Conservation (phyloP, 2,113 vertebrate species). For the Hepsetus odoe region DNA sequence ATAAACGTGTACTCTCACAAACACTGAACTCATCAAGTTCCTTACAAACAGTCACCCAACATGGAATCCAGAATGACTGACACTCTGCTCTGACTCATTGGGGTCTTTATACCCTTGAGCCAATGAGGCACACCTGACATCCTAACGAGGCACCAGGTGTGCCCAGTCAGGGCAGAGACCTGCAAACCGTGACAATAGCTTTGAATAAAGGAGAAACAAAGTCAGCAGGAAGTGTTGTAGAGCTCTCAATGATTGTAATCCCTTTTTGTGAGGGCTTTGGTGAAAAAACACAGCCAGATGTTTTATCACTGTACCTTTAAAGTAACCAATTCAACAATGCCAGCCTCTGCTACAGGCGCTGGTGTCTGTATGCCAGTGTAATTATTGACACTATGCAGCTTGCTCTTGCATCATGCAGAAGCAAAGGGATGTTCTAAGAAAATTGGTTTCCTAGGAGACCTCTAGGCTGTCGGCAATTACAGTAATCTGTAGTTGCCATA, state of each 20-base stretch:
- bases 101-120: no score
- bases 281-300: background rate
- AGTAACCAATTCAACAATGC: background rate
- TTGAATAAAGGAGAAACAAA: conserved; percentile 16
- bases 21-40: no score
- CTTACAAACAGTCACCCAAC: no score
- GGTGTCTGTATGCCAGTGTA: background rate
- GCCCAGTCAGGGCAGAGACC: no score
- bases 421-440: background rate
- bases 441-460: background rate
- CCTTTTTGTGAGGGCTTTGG: background rate
- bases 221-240: background rate
- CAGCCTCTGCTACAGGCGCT: background rate
- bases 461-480: background rate
- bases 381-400: conserved; percentile 15
- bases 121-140: no score
- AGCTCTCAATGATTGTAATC: background rate
- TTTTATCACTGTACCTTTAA: background rate
- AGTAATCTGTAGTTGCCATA: background rate
- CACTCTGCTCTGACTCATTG: no score
- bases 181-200: no score
- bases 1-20: no score
- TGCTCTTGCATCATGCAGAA: background rate
- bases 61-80: no score
- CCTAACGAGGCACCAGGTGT: no score